Evolutionary conservation across 2,113 vertebrate species (phyloP).

Genomic region (Albula glossodonta): DNA sequence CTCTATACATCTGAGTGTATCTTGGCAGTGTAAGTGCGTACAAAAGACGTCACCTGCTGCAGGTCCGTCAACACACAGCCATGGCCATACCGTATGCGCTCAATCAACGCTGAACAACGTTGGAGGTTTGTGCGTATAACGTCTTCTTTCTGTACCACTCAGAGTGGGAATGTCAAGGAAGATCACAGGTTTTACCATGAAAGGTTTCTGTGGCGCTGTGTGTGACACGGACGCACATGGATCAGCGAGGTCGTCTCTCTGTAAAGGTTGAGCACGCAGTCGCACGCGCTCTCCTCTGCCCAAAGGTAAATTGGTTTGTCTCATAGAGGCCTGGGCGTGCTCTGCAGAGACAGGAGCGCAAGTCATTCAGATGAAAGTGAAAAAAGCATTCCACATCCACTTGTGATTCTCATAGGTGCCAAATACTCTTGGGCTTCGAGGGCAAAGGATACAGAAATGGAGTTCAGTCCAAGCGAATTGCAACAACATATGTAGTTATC

Average conservation of each 20-base stretch:
- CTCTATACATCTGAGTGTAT: not conserved
- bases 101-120: not conserved
- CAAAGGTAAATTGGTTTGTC: slow-evolving; percentile 13
- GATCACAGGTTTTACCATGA: slow-evolving; percentile 34
- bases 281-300: slow-evolving; percentile 2
- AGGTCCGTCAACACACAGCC: not conserved
- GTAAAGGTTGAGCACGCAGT: slow-evolving; percentile 25
- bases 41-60: not conserved
- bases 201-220: not conserved
- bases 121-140: not conserved
- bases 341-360: slow-evolving; percentile 22
- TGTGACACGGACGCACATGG: slow-evolving; percentile 25
- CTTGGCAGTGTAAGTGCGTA: not conserved
- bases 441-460: not conserved
- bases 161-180: slow-evolving; percentile 32
- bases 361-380: slow-evolving; percentile 1
- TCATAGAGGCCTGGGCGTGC: not conserved
- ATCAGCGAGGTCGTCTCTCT: slow-evolving; percentile 31
- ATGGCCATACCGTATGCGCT: not conserved
- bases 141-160: slow-evolving; percentile 18
- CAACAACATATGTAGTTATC: not conserved
- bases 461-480: not conserved
- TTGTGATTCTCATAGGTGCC: not conserved
- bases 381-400: not conserved
- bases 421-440: not conserved